A percentile compares a stretch with the other conserved stretches of the same genome.
phyloP scores from a whole-genome alignment of 1,140 invertebrate genomes.

The Apis dorsata region DNA sequence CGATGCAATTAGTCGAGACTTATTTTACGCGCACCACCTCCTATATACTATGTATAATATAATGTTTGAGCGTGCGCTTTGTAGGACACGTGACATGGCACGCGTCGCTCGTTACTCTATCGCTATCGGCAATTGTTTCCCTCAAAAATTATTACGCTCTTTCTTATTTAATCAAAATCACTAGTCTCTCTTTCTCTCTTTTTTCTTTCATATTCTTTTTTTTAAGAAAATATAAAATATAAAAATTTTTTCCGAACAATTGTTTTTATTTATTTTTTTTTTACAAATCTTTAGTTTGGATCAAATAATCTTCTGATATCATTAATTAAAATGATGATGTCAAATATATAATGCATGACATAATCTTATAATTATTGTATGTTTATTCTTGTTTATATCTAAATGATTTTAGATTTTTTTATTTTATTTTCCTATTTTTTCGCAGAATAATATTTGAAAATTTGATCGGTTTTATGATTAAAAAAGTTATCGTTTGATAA shows the following conservation, averaged over 20 bases:
- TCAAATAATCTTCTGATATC: not conserved
- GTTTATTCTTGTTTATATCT: too few relatives aligned
- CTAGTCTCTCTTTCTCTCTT: too few relatives aligned
- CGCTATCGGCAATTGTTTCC: slow-evolving; percentile 68
- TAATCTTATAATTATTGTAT: too few relatives aligned
- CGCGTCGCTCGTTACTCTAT: slow-evolving; percentile 72
- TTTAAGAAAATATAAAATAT: not conserved
- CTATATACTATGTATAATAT: not conserved
- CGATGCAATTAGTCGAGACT: slow-evolving; percentile 71
- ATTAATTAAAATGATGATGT: too few relatives aligned
- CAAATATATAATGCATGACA: too few relatives aligned
- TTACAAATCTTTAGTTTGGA: not conserved
- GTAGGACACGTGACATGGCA: slow-evolving; percentile 69
- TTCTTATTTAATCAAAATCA: slow-evolving; percentile 19
- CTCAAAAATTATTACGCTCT: slow-evolving; percentile 62
- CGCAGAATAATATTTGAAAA: too few relatives aligned
- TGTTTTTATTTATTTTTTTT: not conserved
- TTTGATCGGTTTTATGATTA: too few relatives aligned
- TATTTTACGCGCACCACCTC: slow-evolving; percentile 58
- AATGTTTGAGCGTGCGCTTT: slow-evolving; percentile 70
- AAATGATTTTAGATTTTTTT: not conserved
- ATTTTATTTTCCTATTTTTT: too few relatives aligned
- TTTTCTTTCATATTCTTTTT: too few relatives aligned
- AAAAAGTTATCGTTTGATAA: not conserved
- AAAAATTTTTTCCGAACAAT: not conserved